A percentile compares a stretch with the other conserved stretches of the same genome.
Conservation (phyloP, 2,113 vertebrate species). For the Trochalopteron elliotii region DNA sequence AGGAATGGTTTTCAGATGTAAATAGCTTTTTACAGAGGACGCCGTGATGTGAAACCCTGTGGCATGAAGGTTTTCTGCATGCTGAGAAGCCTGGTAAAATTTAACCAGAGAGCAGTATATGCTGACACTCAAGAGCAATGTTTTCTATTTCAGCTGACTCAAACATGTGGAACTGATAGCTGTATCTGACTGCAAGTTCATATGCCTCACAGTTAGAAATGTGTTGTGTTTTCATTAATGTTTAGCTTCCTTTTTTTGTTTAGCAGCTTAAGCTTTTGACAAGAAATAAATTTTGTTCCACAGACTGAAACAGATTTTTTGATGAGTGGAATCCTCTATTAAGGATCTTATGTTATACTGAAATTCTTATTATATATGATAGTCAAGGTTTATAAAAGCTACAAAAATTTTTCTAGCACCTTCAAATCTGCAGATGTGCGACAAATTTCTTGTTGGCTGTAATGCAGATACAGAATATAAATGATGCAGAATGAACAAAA, state of each 20-base stretch:
- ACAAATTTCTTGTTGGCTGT: neutral
- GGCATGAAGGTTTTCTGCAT: neutral
- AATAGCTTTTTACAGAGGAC: constrained; percentile 2
- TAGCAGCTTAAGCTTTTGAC: neutral
- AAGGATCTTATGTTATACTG: neutral
- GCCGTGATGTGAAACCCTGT: neutral
- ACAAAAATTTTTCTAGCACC: neutral
- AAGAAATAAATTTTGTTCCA: constrained; percentile 25
- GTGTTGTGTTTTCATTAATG: neutral
- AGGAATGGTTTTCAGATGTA: neutral
- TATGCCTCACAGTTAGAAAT: neutral
- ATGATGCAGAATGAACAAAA: neutral
- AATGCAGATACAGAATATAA: neutral
- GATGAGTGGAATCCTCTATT: neutral
- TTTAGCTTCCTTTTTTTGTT: constrained; percentile 21
- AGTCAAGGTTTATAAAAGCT: neutral
- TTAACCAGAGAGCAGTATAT: neutral
- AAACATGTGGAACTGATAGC: constrained; percentile 4
- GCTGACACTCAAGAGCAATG: neutral
- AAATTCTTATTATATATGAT: neutral
- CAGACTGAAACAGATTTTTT: neutral
- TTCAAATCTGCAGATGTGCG: neutral
- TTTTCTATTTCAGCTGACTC: constrained; percentile 8
- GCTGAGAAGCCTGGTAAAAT: neutral
- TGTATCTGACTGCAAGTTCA: constrained; percentile 6